Percentiles rank a stretch among this genome's conserved stretches.
These are phyloP conservation scores for Ephydatia muelleri DNA, from an alignment of 37 sponge, comb jelly and placozoan species.

Conservation along the genomic window DNA sequence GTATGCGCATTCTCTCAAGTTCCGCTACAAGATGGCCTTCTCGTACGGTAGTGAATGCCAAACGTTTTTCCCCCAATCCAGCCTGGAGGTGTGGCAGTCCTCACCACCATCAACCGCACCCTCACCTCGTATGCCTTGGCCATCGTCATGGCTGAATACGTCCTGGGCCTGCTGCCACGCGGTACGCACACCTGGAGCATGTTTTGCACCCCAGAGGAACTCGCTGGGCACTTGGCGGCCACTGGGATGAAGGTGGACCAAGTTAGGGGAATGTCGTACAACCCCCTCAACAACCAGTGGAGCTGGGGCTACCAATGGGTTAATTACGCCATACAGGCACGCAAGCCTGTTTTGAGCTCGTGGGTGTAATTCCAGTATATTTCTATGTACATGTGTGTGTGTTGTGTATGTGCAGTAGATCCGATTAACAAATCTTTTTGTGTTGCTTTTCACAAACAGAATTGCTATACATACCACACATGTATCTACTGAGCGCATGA, in stretches of 20 bases:
- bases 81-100: conserved; percentile 54
- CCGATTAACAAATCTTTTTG: too few relatives aligned
- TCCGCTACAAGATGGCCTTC: neutral
- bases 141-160: conserved; percentile 62
- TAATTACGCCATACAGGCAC: conserved; percentile 48
- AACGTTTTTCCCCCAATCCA: conserved; percentile 1
- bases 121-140: conserved; percentile 36
- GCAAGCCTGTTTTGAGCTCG: conserved; percentile 2
- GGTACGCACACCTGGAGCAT: conserved; percentile 71
- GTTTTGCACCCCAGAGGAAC: conserved; percentile 61
- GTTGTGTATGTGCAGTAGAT: too few relatives aligned
- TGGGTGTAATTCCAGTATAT: too few relatives aligned
- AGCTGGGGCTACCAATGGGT: conserved; percentile 19
- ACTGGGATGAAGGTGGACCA: conserved; percentile 23
- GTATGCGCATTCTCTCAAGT: neutral
- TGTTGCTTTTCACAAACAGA: too few relatives aligned
- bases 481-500: neutral
- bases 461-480: too few relatives aligned
- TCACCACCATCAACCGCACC: conserved; percentile 69
- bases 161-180: conserved; percentile 32
- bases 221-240: conserved; percentile 19
- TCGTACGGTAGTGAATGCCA: neutral
- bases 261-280: conserved; percentile 34
- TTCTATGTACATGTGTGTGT: too few relatives aligned
- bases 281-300: conserved; percentile 37